phyloP scores from a whole-genome alignment of 2,113 vertebrate species.

The Stegastes partitus region DNA sequence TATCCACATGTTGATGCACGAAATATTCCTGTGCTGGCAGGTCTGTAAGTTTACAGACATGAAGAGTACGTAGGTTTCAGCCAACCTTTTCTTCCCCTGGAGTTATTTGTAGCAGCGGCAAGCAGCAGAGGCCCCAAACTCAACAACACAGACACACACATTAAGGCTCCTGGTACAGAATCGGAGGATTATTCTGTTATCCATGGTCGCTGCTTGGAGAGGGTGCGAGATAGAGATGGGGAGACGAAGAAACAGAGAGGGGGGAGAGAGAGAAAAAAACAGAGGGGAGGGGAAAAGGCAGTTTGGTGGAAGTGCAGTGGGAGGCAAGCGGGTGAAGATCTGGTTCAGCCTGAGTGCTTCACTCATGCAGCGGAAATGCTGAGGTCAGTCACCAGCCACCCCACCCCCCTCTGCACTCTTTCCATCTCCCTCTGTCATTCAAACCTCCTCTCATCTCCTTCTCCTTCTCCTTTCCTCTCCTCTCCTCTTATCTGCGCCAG shows the following conservation, averaged over 20 bases:
- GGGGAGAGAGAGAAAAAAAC: constrained; percentile 28
- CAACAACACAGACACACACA: constrained; percentile 26
- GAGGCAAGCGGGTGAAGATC: constrained; percentile 74
- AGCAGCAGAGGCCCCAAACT: constrained; percentile 33
- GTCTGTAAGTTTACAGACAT: constrained; percentile 8
- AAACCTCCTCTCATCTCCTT: constrained; percentile 33
- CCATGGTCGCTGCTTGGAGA: constrained; percentile 54
- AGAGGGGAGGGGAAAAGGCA: constrained; percentile 37
- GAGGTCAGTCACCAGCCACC: constrained; percentile 73
- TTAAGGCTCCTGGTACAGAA: constrained; percentile 43
- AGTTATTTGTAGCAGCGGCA: constrained; percentile 31
- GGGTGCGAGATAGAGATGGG: constrained; percentile 34
- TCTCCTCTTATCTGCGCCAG: constrained; percentile 48
- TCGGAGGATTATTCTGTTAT: constrained; percentile 67
- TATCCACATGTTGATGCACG: neutral
- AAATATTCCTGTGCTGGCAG: constrained; percentile 13
- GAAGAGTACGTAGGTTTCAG: constrained; percentile 7
- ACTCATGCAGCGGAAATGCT: constrained; percentile 72
- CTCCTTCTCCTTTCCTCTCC: constrained; percentile 30
- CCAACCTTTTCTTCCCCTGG: constrained; percentile 15
- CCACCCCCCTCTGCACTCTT: constrained; percentile 9
- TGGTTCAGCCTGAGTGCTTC: constrained; percentile 74
- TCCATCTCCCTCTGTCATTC: constrained; percentile 45
- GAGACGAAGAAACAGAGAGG: constrained; percentile 24
- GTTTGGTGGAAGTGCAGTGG: constrained; percentile 48